Conservation (phyloP, 2,113 vertebrate species). For the Leptocoma aspasia region DNA sequence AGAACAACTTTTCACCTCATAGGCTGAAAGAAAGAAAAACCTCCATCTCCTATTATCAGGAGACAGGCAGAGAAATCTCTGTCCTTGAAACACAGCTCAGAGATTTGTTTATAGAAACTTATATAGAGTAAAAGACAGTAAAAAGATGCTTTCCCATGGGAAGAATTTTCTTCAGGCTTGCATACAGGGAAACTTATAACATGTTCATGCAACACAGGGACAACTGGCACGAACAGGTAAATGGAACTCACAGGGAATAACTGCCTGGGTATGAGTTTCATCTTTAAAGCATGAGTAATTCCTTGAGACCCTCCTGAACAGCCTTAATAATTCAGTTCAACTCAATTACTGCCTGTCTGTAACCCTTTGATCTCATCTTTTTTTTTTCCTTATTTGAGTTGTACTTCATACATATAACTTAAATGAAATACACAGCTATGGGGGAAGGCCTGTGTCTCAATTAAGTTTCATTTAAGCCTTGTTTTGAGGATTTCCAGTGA, state of each 20-base stretch:
- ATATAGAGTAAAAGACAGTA: too few relatives aligned
- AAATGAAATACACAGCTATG: not conserved
- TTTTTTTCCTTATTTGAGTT: not conserved
- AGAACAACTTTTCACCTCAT: too few relatives aligned
- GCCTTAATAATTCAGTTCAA: not conserved
- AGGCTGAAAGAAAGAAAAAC: too few relatives aligned
- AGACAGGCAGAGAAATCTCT: too few relatives aligned
- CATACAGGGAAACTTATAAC: too few relatives aligned
- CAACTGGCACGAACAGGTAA: fast-evolving
- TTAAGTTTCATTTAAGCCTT: not conserved
- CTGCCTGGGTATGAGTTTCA: not conserved
- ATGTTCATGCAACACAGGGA: too few relatives aligned
- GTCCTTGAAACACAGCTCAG: too few relatives aligned
- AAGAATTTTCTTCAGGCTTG: too few relatives aligned
- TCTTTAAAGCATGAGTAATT: not conserved
- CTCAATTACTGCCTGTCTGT: not conserved
- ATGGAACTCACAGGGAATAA: not conserved
- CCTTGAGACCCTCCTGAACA: not conserved
- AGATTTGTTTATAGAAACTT: too few relatives aligned
- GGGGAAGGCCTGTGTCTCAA: not conserved
- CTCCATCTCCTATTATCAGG: too few relatives aligned
- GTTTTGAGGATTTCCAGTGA: not conserved
- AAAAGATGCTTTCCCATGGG: too few relatives aligned
- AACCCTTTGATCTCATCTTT: not conserved
- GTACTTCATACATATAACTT: not conserved